These are phyloP conservation scores for Passerculus sandwichensis DNA, from an alignment of 2,797 vertebrate species.

Conservation along the genomic window DNA sequence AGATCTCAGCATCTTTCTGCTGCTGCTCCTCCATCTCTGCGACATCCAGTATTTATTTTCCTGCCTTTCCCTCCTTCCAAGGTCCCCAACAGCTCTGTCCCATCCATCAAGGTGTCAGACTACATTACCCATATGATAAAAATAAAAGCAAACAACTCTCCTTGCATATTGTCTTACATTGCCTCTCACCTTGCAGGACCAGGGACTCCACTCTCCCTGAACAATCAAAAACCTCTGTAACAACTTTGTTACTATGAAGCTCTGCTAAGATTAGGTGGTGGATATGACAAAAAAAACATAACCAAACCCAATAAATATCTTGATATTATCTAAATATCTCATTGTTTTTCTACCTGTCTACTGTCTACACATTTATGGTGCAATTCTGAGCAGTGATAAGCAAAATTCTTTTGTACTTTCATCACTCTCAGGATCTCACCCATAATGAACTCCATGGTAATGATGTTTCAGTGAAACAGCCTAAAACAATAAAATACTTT, in stretches of 20 bases:
- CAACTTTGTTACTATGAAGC: background rate
- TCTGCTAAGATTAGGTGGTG: background rate
- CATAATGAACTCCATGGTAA: background rate
- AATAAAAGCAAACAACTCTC: slow-evolving; percentile 21
- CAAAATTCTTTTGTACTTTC: background rate
- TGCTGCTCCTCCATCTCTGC: background rate
- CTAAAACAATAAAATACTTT: background rate
- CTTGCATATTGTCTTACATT: background rate
- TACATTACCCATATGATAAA: slow-evolving; percentile 6
- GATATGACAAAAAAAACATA: background rate
- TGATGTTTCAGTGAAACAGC: rapidly evolving
- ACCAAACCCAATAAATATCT: background rate
- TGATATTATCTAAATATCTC: too few relatives aligned
- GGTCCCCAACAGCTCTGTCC: background rate
- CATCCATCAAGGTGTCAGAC: slow-evolving; percentile 30
- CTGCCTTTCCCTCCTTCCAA: background rate
- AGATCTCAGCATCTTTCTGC: background rate
- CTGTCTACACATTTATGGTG: background rate
- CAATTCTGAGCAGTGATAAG: background rate
- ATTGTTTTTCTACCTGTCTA: background rate
- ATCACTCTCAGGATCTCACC: background rate
- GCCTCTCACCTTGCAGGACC: background rate
- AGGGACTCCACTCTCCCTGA: background rate
- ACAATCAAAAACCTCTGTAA: background rate
- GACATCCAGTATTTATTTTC: background rate